Percentiles rank a stretch among this genome's conserved stretches.
Evolutionary conservation across 30 jellyfish, hydroid and myxozoan species (phyloP).

Genomic region (Aurelia sp.): DNA sequence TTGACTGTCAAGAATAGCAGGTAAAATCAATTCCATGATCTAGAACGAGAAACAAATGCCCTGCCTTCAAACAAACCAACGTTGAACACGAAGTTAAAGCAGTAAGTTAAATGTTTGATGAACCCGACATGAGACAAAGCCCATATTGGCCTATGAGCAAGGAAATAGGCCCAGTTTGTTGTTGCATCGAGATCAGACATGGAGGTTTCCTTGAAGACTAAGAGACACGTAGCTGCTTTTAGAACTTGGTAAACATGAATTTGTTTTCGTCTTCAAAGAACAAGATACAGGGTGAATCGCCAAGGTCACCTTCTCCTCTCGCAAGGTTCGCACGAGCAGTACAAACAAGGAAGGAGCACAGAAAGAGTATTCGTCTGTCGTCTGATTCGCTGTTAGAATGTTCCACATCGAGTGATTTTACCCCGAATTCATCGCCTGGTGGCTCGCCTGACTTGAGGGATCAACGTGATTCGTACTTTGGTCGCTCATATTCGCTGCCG

Average conservation of each 20-base stretch:
- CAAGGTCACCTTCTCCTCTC: conserved; percentile 40
- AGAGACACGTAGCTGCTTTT: neutral
- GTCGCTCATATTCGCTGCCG: conserved; percentile 48
- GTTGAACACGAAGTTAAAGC: no score
- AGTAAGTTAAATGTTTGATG: neutral
- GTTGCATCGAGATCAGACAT: neutral
- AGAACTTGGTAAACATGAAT: conserved; percentile 11
- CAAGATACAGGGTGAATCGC: neutral
- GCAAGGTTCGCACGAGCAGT: conserved; percentile 42
- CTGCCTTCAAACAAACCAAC: no score
- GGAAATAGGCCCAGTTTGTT: no score
- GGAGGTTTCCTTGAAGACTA: neutral
- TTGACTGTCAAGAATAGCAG: conserved; percentile 41
- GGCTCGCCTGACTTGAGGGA: conserved; percentile 20
- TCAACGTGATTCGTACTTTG: conserved; percentile 15
- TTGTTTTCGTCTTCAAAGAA: conserved; percentile 48
- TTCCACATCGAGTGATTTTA: neutral
- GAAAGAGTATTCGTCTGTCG: conserved; percentile 37
- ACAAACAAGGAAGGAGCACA: conserved; percentile 51
- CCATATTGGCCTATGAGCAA: neutral
- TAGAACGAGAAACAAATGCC: no score
- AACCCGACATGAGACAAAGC: neutral
- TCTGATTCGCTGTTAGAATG: conserved; percentile 32
- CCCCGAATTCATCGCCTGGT: conserved; percentile 48
- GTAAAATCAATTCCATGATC: conserved; percentile 1